Evolutionary conservation across 2,888 invertebrate genomes (phyloP).

Genomic region (Drosophila tanythrix): DNA sequence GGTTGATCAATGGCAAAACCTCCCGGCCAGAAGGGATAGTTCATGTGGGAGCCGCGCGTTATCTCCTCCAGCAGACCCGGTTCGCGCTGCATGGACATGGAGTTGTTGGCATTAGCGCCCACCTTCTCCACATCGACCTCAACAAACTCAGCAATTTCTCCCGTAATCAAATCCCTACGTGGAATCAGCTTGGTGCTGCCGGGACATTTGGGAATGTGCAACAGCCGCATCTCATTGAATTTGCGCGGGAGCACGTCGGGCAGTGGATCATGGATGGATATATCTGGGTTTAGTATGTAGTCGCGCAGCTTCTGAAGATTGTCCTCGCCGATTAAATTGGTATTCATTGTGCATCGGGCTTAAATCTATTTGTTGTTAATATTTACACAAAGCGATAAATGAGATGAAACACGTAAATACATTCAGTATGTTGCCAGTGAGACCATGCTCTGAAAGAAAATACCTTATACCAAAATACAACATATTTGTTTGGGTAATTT

Average conservation of each 20-base stretch:
- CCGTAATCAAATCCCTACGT: conserved; percentile 90
- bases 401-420: neutral
- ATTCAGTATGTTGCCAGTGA: conserved; percentile 1
- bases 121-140: conserved; percentile 87
- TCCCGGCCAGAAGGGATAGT: conserved; percentile 95
- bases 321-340: conserved; percentile 46
- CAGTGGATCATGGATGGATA: conserved; percentile 83
- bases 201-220: conserved; percentile 76
- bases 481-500: neutral
- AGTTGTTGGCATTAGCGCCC: conserved; percentile 89
- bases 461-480: conserved; percentile 10
- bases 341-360: conserved; percentile 36
- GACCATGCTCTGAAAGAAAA: conserved; percentile 11
- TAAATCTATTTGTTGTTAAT: neutral
- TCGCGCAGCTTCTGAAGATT: conserved; percentile 69
- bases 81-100: conserved; percentile 91
- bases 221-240: conserved; percentile 75
- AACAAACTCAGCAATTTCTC: conserved; percentile 89
- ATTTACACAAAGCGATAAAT: conserved; percentile 3
- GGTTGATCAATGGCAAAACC: conserved; percentile 88
- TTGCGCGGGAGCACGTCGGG: conserved; percentile 81
- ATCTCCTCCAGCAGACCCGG: conserved; percentile 90
- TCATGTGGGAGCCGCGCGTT: conserved; percentile 90
- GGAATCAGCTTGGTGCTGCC: conserved; percentile 83
- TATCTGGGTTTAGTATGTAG: conserved; percentile 82